Percentiles rank a stretch among this genome's conserved stretches.
Conservation (phyloP, 2,888 invertebrate genomes). For the Nemurella pictetii region DNA sequence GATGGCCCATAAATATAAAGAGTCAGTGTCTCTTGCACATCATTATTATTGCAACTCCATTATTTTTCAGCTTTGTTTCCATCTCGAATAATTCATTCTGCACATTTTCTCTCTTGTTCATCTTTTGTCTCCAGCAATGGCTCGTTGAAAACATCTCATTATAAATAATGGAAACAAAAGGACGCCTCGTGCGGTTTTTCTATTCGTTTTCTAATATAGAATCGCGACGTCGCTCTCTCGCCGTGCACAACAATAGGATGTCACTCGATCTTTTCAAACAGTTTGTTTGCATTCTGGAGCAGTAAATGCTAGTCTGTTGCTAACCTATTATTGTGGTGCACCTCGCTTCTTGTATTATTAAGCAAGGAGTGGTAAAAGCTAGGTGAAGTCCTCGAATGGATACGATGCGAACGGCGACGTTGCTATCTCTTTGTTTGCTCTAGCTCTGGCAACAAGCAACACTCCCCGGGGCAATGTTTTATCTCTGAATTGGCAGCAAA, state of each 20-base stretch:
- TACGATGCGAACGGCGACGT: not conserved
- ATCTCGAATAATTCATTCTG: not conserved
- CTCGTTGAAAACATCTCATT: constrained; percentile 18
- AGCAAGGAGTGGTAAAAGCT: not conserved
- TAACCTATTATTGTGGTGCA: not conserved
- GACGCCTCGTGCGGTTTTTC: not conserved
- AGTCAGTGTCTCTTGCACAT: not conserved
- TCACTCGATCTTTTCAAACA: not conserved
- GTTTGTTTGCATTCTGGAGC: constrained; percentile 1
- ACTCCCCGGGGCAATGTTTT: not conserved
- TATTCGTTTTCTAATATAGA: not conserved
- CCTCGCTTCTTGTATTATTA: constrained; percentile 5
- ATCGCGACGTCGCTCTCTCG: not conserved
- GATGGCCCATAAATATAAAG: not conserved
- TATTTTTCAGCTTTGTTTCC: constrained; percentile 4
- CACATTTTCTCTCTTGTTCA: not conserved
- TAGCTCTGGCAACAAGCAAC: not conserved
- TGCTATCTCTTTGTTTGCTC: constrained; percentile 15
- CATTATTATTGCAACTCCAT: not conserved
- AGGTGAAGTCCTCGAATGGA: no score
- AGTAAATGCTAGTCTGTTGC: not conserved
- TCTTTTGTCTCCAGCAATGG: constrained; percentile 4
- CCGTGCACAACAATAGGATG: constrained; percentile 5
- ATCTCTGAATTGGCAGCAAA: not conserved
- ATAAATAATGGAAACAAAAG: constrained; percentile 19